phyloP scores from a whole-genome alignment of 37 sponge, comb jelly and placozoan species.

The Tethya wilhelma region DNA sequence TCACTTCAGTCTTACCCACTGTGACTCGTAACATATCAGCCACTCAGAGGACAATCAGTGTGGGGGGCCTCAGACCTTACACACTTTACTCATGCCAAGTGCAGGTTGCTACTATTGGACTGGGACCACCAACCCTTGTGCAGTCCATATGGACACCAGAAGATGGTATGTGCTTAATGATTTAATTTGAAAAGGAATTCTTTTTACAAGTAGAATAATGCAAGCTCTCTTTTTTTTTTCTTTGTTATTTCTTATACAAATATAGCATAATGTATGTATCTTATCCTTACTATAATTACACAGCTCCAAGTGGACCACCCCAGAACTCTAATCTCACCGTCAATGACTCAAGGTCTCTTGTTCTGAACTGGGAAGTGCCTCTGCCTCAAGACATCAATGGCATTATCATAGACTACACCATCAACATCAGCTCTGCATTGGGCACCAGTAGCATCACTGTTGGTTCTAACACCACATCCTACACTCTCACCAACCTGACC shows the following conservation, averaged over 20 bases:
- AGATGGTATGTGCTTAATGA: constrained; percentile 35
- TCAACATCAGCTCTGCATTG: background rate
- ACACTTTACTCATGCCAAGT: constrained; percentile 18
- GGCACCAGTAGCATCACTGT: background rate
- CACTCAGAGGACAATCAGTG: background rate
- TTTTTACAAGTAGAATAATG: no score
- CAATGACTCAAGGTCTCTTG: background rate
- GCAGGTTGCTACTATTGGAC: background rate
- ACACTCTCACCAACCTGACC: constrained; percentile 3
- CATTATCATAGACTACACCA: constrained; percentile 9
- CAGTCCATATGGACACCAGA: background rate
- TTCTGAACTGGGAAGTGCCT: constrained; percentile 20
- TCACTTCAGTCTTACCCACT: background rate
- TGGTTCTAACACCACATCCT: background rate
- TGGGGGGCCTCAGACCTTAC: constrained; percentile 19
- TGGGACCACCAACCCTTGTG: constrained; percentile 2
- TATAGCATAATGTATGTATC: no score
- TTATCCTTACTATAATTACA: no score
- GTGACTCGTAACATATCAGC: constrained; percentile 7
- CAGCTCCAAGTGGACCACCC: constrained; percentile 33
- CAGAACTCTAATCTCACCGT: constrained; percentile 6
- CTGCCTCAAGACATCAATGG: constrained; percentile 14
- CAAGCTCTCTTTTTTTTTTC: no score
- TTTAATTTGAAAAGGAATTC: no score
- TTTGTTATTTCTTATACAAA: no score